A percentile compares a stretch with the other conserved stretches of the same genome.
These are phyloP conservation scores for Leptinotarsa rubiginosa DNA, from an alignment of 2,888 invertebrate species.

Conservation along the genomic window DNA sequence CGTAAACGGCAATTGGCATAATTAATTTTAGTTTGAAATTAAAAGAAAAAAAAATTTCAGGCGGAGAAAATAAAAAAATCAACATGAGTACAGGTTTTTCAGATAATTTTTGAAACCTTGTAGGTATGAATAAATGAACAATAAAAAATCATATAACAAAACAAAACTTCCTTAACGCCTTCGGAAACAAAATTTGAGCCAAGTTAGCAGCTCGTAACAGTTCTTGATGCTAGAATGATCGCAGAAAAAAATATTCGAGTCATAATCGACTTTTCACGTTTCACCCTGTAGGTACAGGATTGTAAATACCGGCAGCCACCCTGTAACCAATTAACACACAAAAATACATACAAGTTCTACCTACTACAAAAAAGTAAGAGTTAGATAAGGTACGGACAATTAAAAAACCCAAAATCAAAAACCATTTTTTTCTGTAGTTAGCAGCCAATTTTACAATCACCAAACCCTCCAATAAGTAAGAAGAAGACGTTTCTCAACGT, in stretches of 20 bases:
- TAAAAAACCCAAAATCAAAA: neutral
- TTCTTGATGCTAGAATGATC: no score
- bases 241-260: no score
- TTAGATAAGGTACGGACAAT: neutral
- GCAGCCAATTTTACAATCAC: neutral
- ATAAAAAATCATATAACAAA: neutral
- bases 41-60: no score
- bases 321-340: neutral
- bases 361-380: neutral
- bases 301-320: neutral
- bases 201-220: no score
- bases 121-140: neutral
- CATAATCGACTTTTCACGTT: neutral
- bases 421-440: neutral
- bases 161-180: neutral
- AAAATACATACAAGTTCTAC: neutral
- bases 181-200: neutral
- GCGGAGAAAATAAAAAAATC: no score
- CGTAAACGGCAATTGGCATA: no score
- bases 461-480: constrained; percentile 25
- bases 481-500: constrained; percentile 44
- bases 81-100: neutral
- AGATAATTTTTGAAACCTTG: neutral
- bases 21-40: no score
- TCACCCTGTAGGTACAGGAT: neutral